These are phyloP conservation scores for Tromatobia lineatoria DNA, from an alignment of 2,888 invertebrate species.

Conservation along the genomic window DNA sequence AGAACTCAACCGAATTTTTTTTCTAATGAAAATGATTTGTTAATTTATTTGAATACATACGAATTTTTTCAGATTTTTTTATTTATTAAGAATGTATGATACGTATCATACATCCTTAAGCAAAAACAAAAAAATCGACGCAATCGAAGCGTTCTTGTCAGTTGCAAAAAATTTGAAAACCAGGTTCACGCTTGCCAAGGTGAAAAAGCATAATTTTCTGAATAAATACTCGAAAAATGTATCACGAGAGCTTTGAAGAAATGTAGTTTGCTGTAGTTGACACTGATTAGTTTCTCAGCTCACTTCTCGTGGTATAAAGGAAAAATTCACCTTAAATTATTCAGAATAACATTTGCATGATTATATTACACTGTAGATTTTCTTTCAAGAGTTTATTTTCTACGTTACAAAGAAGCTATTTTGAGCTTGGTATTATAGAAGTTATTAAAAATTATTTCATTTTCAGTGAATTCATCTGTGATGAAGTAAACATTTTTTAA, in stretches of 20 bases:
- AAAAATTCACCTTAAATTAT: constrained; percentile 19
- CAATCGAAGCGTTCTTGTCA: not conserved
- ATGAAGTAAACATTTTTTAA: not conserved
- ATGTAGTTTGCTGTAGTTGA: not conserved
- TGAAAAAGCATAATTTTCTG: not conserved
- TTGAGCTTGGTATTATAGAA: not conserved
- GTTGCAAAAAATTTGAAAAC: not conserved
- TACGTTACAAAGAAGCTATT: not conserved
- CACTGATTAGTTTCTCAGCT: not conserved
- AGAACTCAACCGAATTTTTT: too few relatives aligned
- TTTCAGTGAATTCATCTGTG: not conserved
- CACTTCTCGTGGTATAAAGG: not conserved
- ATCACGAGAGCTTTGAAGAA: not conserved
- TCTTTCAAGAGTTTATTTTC: not conserved
- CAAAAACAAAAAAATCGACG: too few relatives aligned
- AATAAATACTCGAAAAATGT: not conserved
- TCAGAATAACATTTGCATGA: constrained; percentile 17
- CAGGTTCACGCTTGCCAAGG: not conserved
- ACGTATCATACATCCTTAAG: too few relatives aligned
- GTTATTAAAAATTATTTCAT: not conserved
- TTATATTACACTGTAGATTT: not conserved
- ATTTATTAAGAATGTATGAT: too few relatives aligned
- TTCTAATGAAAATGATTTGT: too few relatives aligned
- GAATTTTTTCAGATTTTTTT: too few relatives aligned
- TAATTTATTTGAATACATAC: too few relatives aligned